Evolutionary conservation across 2,888 invertebrate genomes (phyloP).

Genomic region (Drepana falcataria): DNA sequence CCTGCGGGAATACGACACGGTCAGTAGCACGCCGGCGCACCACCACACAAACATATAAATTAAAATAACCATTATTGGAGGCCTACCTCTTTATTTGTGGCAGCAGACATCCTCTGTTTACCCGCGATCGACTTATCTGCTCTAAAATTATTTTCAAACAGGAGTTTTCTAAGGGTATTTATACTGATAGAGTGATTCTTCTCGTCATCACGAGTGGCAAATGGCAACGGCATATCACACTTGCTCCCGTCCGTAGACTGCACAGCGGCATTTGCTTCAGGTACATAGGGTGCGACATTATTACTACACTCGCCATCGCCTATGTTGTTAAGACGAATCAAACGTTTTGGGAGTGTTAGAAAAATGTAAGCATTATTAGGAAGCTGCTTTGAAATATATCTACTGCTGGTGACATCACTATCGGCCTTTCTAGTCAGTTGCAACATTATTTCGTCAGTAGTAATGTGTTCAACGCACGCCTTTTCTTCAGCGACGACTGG

Average conservation of each 20-base stretch:
- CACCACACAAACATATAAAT: background rate
- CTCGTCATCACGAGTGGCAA: slow-evolving; percentile 24
- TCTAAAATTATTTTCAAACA: slow-evolving; percentile 50
- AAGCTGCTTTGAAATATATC: slow-evolving; percentile 37
- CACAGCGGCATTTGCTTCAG: slow-evolving; percentile 16
- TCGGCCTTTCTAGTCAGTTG: slow-evolving; percentile 8
- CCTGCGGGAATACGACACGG: slow-evolving; percentile 45
- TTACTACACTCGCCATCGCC: slow-evolving; percentile 24
- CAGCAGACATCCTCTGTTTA: slow-evolving; percentile 28
- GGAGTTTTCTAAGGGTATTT: slow-evolving; percentile 50
- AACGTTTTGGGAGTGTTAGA: slow-evolving; percentile 54
- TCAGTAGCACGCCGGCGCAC: background rate
- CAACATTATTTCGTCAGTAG: slow-evolving; percentile 7
- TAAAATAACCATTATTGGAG: slow-evolving; percentile 3
- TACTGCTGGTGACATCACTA: slow-evolving; percentile 14
- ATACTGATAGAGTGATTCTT: slow-evolving; percentile 39
- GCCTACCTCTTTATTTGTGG: slow-evolving; percentile 54
- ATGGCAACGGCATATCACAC: slow-evolving; percentile 26
- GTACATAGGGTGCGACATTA: slow-evolving; percentile 20
- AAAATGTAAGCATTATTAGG: slow-evolving; percentile 55
- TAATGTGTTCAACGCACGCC: slow-evolving; percentile 2
- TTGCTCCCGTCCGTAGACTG: slow-evolving; percentile 33
- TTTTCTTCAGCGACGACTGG: slow-evolving; percentile 3
- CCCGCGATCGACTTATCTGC: slow-evolving; percentile 34
- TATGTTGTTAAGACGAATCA: slow-evolving; percentile 23